Evolutionary conservation across 2,888 invertebrate genomes (phyloP).

Genomic region (Thumatha senex): DNA sequence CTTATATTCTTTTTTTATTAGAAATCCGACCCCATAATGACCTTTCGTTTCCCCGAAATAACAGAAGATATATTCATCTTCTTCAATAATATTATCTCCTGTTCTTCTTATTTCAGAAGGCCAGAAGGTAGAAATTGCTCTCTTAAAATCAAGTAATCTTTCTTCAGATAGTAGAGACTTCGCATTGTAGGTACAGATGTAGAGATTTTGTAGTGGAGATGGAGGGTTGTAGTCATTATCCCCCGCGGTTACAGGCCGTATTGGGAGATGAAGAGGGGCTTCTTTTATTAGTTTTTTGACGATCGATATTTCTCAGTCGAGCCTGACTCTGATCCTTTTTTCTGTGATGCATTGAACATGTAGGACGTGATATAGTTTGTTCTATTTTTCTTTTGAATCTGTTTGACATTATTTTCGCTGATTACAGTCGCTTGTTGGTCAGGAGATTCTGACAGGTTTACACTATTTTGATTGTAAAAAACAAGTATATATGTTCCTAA

Average conservation of each 20-base stretch:
- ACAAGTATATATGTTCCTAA: no score
- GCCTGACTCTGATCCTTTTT: background rate
- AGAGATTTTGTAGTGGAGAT: no score
- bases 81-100: slow-evolving; percentile 16
- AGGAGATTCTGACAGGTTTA: background rate
- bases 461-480: background rate
- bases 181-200: slow-evolving; percentile 1
- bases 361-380: background rate
- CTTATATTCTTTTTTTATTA: no score
- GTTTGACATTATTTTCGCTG: background rate
- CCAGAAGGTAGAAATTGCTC: slow-evolving; percentile 11
- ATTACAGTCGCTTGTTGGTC: background rate
- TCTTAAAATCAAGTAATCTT: slow-evolving; percentile 10
- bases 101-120: slow-evolving; percentile 17
- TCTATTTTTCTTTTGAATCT: background rate
- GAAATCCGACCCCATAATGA: no score
- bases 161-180: slow-evolving; percentile 7
- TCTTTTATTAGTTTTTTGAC: background rate
- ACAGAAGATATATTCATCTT: no score
- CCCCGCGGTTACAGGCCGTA: slow-evolving; percentile 12
- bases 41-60: no score
- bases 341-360: background rate
- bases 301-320: background rate
- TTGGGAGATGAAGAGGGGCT: slow-evolving; percentile 6
- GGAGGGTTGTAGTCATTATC: slow-evolving; percentile 8